These are phyloP conservation scores for Hoplostethus mediterraneus DNA, from an alignment of 2,797 vertebrate genomes.

Conservation along the genomic window DNA sequence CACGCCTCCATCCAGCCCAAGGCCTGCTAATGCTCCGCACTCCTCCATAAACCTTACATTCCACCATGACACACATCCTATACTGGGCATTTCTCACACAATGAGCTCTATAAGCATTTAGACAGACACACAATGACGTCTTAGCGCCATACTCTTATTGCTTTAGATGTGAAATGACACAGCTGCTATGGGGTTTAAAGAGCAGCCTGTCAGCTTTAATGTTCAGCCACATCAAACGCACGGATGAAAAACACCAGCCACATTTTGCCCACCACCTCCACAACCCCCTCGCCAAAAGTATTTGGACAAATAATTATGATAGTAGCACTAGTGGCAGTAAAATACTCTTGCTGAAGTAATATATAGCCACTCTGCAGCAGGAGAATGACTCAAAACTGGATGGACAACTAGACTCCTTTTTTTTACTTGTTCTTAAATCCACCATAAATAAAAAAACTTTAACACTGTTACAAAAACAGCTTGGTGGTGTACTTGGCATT, in stretches of 20 bases:
- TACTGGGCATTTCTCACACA: constrained; percentile 59
- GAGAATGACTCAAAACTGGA: neutral
- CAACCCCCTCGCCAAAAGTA: neutral
- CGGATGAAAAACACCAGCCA: constrained; percentile 52
- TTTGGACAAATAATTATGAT: neutral
- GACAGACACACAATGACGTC: constrained; percentile 63
- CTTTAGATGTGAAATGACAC: constrained; percentile 64
- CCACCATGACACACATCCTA: constrained; percentile 50
- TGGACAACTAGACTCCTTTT: neutral
- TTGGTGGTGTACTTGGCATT: neutral
- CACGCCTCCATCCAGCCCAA: constrained; percentile 59
- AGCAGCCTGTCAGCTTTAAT: constrained; percentile 66
- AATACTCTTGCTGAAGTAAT: neutral
- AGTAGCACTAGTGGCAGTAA: neutral
- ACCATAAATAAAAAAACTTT: neutral
- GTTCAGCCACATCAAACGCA: constrained; percentile 60
- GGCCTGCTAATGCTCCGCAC: constrained; percentile 54
- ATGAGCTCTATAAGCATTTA: constrained; percentile 55
- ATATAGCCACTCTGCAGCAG: neutral
- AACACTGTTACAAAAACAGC: neutral
- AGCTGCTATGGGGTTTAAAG: constrained; percentile 63
- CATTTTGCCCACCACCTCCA: constrained; percentile 45
- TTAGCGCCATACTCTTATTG: constrained; percentile 63
- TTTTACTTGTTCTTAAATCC: neutral
- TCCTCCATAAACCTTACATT: constrained; percentile 62